phyloP scores from a whole-genome alignment of 2,113 vertebrate genomes.

The Phalacrocorax carbo region DNA sequence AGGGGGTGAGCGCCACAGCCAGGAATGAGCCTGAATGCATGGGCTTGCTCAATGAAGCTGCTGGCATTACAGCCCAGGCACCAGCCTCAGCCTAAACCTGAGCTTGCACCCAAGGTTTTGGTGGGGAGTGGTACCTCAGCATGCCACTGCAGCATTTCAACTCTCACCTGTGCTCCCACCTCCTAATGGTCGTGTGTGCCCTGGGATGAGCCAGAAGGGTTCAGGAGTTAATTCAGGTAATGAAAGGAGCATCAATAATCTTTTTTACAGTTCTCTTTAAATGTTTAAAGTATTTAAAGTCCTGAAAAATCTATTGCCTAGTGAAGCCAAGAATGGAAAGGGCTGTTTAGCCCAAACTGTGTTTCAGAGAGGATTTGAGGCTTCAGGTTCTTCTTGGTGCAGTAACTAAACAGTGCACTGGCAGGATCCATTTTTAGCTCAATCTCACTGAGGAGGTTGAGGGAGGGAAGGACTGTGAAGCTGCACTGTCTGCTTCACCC shows the following conservation, averaged over 20 bases:
- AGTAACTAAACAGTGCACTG: not conserved
- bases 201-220: not conserved
- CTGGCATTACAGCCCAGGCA: not conserved
- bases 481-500: not conserved
- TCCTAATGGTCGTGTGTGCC: not conserved
- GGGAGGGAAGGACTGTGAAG: not conserved
- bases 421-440: not conserved
- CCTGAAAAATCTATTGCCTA: not conserved
- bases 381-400: not conserved
- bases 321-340: not conserved
- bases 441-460: not conserved
- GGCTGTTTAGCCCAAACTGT: not conserved
- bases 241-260: not conserved
- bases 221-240: not conserved
- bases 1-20: fast-evolving
- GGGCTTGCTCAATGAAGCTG: not conserved
- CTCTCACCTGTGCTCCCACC: not conserved
- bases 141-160: not conserved
- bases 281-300: not conserved
- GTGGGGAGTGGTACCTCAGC: not conserved
- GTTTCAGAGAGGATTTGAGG: not conserved
- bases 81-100: not conserved
- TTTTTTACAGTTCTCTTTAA: not conserved
- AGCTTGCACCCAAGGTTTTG: not conserved
- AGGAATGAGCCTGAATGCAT: not conserved